Base-by-base conservation (phyloP, 2,888 invertebrate species). In the Lasioglossum lativentre region DNA sequence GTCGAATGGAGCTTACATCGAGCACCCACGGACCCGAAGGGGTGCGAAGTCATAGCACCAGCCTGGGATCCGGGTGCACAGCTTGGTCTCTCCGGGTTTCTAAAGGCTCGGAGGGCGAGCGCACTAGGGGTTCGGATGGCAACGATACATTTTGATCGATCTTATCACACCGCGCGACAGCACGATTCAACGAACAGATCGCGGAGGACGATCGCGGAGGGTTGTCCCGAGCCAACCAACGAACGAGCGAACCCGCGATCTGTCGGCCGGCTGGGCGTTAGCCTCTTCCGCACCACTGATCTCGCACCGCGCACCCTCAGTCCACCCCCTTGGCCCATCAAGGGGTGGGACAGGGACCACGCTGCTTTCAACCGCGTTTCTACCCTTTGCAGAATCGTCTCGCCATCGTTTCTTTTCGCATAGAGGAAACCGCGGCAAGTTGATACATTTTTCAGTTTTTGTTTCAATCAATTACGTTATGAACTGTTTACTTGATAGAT, bases 191-290 rank as follows among this genome's bases (percentile, higher is more conserved):
- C 80, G 34, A 66, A 66, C 66, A 45, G 47, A 68, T 59, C 16
- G 27, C 30, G 68, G 23, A 68, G 68, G 4, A 68, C 19, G 59
- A 70, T 68, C 14, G 59, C 78, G 63, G 45, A 42, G 63, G 38
- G 79, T 83, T 90, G 78, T 86, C 87, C 59, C 82, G 80, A 75
- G 80, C 76, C 56, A 40, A 68, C 71, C 75, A 72, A 82, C 82
- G 80, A 77, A 82, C 76, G 70, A 40, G 59, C 71, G 78, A 70
- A 82, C 66, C 86, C 80, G 88, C 86, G 80, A 89, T 88, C 90
- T 89, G 87, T 75, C 89, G 91, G 90, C 90, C 82, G 86, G 91
- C 89, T 93, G 93, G 93, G 93, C 93, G 93, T 93, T 90, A 92
- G 93, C 92, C 91, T 86, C 91, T 90, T 91, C 88, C 89, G 88